A percentile compares a stretch with the other conserved stretches of the same genome.
phyloP scores from a whole-genome alignment of 1,140 invertebrate genomes.

The Nephila pilipes region DNA sequence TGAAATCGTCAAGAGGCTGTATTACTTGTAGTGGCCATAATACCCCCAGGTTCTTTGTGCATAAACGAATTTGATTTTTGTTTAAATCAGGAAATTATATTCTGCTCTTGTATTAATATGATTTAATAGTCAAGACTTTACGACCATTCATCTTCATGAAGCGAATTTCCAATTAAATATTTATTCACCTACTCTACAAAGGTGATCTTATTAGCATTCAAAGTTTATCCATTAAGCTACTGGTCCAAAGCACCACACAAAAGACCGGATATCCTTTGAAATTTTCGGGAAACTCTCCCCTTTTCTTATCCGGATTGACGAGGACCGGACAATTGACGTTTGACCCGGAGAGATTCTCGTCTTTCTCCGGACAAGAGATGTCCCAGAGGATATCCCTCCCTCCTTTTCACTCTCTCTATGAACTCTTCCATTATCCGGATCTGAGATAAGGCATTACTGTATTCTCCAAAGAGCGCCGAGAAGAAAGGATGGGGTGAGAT shows the following conservation, averaged over 20 bases:
- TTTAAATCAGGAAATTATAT: too few relatives aligned
- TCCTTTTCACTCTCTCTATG: not conserved
- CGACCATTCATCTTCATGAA: not conserved
- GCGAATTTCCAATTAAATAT: not conserved
- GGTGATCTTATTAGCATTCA: not conserved
- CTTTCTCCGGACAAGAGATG: not conserved
- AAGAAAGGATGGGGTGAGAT: not conserved
- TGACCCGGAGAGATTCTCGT: constrained; percentile 13
- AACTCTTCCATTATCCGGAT: not conserved
- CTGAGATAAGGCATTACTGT: constrained; percentile 26
- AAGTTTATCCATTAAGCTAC: not conserved
- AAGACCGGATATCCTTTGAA: not conserved
- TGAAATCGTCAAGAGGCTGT: too few relatives aligned
- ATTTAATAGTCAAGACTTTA: not conserved
- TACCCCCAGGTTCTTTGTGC: too few relatives aligned
- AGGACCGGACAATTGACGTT: constrained; percentile 54
- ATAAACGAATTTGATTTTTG: too few relatives aligned
- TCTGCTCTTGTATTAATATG: too few relatives aligned
- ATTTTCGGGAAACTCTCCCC: constrained; percentile 12
- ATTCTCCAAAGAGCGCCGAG: not conserved
- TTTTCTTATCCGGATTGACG: not conserved
- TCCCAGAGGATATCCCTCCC: not conserved
- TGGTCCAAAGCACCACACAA: not conserved
- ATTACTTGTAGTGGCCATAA: too few relatives aligned
- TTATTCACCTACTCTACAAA: not conserved